Percentiles rank a stretch among this genome's conserved stretches.
phyloP scores from a whole-genome alignment of 2,797 vertebrate species.

The Melanogrammus aeglefinus region DNA sequence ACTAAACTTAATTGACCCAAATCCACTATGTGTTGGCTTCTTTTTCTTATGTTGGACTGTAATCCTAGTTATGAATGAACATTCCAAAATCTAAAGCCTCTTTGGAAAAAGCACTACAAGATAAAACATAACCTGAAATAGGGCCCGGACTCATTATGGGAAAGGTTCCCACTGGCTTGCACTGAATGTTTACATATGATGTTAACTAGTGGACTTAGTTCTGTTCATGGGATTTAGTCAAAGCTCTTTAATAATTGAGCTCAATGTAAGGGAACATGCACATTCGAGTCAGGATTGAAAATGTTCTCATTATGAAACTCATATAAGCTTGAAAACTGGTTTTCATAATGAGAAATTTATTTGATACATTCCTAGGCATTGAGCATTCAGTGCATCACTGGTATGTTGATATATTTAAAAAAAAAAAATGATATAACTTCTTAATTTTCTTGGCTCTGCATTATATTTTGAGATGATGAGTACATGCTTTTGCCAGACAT shows the following conservation, averaged over 20 bases:
- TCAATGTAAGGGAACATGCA: background rate
- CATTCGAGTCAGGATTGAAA: background rate
- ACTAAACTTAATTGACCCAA: background rate
- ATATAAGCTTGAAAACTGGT: background rate
- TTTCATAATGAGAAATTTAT: background rate
- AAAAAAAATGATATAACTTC: background rate
- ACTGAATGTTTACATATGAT: background rate
- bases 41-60: conserved; percentile 14
- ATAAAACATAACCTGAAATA: conserved; percentile 36
- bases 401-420: background rate
- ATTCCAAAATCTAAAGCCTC: conserved; percentile 54
- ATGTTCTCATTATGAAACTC: background rate
- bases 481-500: background rate
- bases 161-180: background rate
- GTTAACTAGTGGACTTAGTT: background rate
- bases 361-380: background rate
- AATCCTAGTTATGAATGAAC: conserved; percentile 33
- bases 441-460: background rate
- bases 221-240: background rate
- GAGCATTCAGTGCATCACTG: background rate
- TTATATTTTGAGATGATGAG: background rate
- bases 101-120: conserved; percentile 40
- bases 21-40: background rate
- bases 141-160: background rate
- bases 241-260: background rate